Evolutionary conservation across 2,797 vertebrate species (phyloP).

Genomic region (Tokudaia tokunoshimensis): DNA sequence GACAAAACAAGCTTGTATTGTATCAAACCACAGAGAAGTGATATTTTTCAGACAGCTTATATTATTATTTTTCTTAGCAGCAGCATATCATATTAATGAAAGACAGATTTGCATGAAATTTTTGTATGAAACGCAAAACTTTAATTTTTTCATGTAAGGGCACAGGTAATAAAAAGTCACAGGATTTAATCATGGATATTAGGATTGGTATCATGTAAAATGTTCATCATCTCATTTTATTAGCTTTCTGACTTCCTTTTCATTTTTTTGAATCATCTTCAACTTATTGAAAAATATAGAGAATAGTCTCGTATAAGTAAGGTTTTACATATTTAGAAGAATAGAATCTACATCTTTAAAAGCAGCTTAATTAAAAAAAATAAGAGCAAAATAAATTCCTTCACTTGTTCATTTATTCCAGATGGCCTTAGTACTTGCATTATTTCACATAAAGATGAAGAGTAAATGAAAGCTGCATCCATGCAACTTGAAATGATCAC

Average conservation of each 20-base stretch:
- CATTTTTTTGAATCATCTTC: not conserved
- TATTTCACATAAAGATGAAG: constrained; percentile 25
- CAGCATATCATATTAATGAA: not conserved
- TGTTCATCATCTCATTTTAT: not conserved
- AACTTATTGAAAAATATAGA: constrained; percentile 22
- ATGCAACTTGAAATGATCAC: constrained; percentile 19
- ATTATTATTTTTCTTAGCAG: constrained; percentile 4
- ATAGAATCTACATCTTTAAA: constrained; percentile 37
- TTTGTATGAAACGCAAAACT: constrained; percentile 4
- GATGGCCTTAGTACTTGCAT: constrained; percentile 2
- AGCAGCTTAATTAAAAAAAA: not conserved
- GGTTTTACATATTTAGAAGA: not conserved
- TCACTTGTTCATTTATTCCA: not conserved
- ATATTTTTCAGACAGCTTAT: not conserved
- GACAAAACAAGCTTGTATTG: too few species aligned
- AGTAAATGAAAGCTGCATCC: not conserved
- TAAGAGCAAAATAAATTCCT: not conserved
- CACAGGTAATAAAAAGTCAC: not conserved
- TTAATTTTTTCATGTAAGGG: not conserved
- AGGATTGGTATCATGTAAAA: constrained; percentile 19
- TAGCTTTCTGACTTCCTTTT: not conserved
- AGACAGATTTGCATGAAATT: not conserved
- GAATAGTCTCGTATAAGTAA: constrained; percentile 32
- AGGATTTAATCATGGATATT: not conserved
- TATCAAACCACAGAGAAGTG: not conserved